Conservation (phyloP, 2,888 invertebrate genomes). For the Chydorus sphaericus region DNA sequence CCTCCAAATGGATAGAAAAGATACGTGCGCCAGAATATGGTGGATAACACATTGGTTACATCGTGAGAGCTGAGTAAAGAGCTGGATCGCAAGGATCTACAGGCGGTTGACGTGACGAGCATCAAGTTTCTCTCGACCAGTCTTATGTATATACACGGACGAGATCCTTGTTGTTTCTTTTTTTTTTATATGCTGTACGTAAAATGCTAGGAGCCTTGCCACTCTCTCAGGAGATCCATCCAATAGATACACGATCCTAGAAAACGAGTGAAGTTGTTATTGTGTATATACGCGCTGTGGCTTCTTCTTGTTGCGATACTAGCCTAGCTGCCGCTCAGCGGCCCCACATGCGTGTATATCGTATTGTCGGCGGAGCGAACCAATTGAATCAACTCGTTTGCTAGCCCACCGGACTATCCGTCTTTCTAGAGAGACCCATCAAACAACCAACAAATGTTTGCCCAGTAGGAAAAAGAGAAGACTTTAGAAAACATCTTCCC, state of each 20-base stretch:
- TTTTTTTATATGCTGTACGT: not conserved
- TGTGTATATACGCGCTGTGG: not conserved
- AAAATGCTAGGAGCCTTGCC: not conserved
- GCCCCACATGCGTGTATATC: not conserved
- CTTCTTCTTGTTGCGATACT: not conserved
- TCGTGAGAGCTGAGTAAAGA: too few relatives aligned
- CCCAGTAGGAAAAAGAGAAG: too few relatives aligned
- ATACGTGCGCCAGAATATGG: too few relatives aligned
- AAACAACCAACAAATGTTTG: too few relatives aligned
- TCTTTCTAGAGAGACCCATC: too few relatives aligned
- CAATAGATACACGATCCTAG: not conserved
- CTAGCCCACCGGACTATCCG: not conserved
- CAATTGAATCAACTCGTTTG: slow-evolving; percentile 4
- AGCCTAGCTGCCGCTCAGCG: not conserved
- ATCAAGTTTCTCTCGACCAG: not conserved
- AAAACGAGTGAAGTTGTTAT: not conserved
- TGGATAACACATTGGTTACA: too few relatives aligned
- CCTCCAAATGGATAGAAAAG: too few relatives aligned
- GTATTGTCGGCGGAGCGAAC: not conserved
- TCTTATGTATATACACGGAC: too few relatives aligned
- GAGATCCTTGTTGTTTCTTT: too few relatives aligned
- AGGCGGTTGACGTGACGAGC: slow-evolving; percentile 4
- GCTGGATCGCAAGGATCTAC: too few relatives aligned
- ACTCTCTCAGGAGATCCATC: not conserved
- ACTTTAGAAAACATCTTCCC: too few relatives aligned